Evolutionary conservation across 1,140 invertebrate species (phyloP), one percentile per base, ranked within the genome.

Genomic region (Lineus longissimus): DNA sequence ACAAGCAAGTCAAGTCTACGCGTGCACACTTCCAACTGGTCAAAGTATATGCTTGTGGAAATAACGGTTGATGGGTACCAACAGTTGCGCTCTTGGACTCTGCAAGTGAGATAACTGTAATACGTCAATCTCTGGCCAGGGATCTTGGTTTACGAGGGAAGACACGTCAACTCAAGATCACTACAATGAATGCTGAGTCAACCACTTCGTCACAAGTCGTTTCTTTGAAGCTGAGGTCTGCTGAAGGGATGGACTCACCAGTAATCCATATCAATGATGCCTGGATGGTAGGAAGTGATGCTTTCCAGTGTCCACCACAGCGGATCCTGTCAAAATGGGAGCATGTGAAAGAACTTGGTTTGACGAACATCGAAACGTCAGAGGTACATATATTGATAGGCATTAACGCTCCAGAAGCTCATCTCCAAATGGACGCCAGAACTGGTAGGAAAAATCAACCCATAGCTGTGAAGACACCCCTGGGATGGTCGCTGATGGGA

Each of bases 141-240:
- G 47, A 51, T n/a, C 47, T 51, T 19, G 47, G 47, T 51, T n/a
- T 51, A 27, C n/a, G 25, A 51, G 47, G 47, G 6, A 19, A 51
- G n/a, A 6, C 6, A 51, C 19, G 25, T n/a, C 47, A 9, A 19
- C 47, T 51, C 25, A 51, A 4, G 4, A 51, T 51, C 19, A 19
- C 19, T 51, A 51, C 47, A 4, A 19, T 51, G n/a, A 51, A 19
- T 19, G n/a, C 47, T 6, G 25, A 19, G 9, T 6, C n/a, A 7
- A 51, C 47, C 9, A 51, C n/a, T 9, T 6, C 47, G 9, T 51
- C 47, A 6, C 19, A 51, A 51, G 47, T 51, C 47, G 47, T 51
- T 27, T 23, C 19, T 4, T 51, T 51, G 6, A 23, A 19, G n/a
- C 25, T 51, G n/a, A 23, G 19, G n/a, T 23, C n/a, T 6, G 19